phyloP scores from a whole-genome alignment of 92 coral and sea anemone species.

The Porites lobata region DNA sequence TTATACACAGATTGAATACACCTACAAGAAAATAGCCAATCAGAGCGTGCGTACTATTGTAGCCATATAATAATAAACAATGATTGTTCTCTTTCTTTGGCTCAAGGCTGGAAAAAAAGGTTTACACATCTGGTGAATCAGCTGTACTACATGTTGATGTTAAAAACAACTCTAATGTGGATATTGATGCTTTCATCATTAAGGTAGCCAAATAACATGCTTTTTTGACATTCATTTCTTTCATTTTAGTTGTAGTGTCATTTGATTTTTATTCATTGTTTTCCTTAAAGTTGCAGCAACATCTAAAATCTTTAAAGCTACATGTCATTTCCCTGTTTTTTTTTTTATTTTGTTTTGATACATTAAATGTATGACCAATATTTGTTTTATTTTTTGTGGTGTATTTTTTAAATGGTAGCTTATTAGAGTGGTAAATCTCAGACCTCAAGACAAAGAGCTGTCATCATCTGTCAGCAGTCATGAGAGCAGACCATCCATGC shows the following conservation, averaged over 20 bases:
- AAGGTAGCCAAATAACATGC: constrained; percentile 64
- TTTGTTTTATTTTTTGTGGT: too few species aligned
- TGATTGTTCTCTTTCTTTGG: neutral
- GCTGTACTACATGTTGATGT: constrained; percentile 88
- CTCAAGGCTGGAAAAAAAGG: constrained; percentile 86
- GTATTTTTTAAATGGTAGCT: constrained; percentile 50
- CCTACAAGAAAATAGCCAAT: too few species aligned
- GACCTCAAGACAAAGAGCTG: constrained; percentile 74
- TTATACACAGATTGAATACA: too few species aligned
- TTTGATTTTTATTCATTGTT: too few species aligned
- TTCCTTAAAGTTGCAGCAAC: neutral
- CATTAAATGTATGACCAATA: too few species aligned
- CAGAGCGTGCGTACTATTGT: too few species aligned
- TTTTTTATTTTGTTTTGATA: too few species aligned
- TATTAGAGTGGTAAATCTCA: constrained; percentile 82
- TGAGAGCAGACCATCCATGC: constrained; percentile 48
- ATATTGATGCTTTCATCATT: constrained; percentile 87
- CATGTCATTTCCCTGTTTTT: too few species aligned
- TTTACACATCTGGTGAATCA: constrained; percentile 89
- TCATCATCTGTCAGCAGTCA: constrained; percentile 59
- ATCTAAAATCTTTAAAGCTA: too few species aligned
- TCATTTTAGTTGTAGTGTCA: neutral
- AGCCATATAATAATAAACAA: too few species aligned
- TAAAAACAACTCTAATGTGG: constrained; percentile 93
- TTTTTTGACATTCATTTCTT: neutral